A percentile compares a stretch with the other conserved stretches of the same genome.
Conservation (phyloP, 2,888 invertebrate genomes). For the Tenthredo scrophulariae region DNA sequence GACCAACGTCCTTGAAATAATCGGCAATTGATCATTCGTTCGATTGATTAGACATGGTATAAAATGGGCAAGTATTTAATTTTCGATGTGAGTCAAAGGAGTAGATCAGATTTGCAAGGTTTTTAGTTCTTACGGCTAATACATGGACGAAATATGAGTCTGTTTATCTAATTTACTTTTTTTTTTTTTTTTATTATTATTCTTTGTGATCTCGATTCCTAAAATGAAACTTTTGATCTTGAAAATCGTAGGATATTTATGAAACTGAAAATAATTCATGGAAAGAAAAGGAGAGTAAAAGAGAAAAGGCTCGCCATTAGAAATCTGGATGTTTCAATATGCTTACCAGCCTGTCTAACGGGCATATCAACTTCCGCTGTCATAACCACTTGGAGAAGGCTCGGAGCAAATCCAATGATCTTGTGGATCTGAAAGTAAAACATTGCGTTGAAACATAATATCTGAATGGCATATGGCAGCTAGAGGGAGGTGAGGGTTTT, state of each 20-base stretch:
- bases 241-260: background rate
- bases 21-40: background rate
- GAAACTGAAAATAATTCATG: background rate
- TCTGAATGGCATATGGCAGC: background rate
- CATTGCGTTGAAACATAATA: conserved; percentile 33
- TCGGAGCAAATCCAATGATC: conserved; percentile 97
- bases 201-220: background rate
- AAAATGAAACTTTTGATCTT: background rate
- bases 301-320: background rate
- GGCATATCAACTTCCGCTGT: conserved; percentile 93
- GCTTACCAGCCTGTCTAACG: conserved; percentile 92
- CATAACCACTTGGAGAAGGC: conserved; percentile 96
- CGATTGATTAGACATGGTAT: background rate
- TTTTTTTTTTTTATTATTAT: conserved; percentile 22
- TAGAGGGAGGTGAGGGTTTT: background rate
- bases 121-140: background rate
- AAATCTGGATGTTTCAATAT: conserved; percentile 9
- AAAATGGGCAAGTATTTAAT: background rate
- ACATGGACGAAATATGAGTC: background rate
- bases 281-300: background rate
- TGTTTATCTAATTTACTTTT: background rate
- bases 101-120: background rate
- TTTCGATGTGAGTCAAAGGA: background rate
- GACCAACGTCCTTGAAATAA: background rate
- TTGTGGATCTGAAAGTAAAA: conserved; percentile 87